Base-by-base conservation (phyloP, 1,140 invertebrate species). In the Arctopsyche grandis region DNA sequence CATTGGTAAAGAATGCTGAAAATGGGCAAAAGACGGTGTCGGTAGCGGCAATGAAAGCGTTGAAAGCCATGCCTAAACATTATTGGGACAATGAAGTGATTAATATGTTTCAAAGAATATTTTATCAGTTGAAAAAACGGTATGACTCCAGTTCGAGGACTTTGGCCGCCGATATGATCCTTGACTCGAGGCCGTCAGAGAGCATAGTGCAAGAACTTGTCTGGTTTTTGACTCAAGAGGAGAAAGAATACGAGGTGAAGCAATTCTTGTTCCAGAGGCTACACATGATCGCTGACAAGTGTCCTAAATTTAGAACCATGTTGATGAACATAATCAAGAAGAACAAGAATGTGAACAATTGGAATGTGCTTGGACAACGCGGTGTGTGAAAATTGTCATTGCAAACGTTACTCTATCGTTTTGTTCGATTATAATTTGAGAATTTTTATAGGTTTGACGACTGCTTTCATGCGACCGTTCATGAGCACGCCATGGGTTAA, bases 101-200 rank as follows among this genome's bases (percentile, higher is more conserved):
- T 58, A 85, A 79, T 60, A 84, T 85, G 3, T 91, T 92, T 1
- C 81, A 86, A 19, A 85, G 85, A 69, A 90, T 94, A 14, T 94
- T 94, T 83, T 91, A 91, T 79, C 93, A 95, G 83, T 84, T 91
- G 3, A 86, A 86, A 1, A 87, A 88, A 24, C 89, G 87, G 80
- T 90, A 90, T 69, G 94, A 96, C 83, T 93, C 93, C 14, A 94
- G 93, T 24, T 89, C 92, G 0, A 87, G 94, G 81, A 93, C 92
- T 0, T 80, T 95, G 52, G 93, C 94, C 0, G 84, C 93, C 9
- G 93, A 96, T 83, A 89, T 96, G 9, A 85, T 96, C n/a, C 85
- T 96, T 0, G 89, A 91, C 71, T 87, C 87, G 29, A 86, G 90
- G 7, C 90, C 91, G 0, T 86, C 85, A 12, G 86, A 91, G 14